phyloP scores from a whole-genome alignment of 2,888 invertebrate species.

The Pogonocherus hispidulus region DNA sequence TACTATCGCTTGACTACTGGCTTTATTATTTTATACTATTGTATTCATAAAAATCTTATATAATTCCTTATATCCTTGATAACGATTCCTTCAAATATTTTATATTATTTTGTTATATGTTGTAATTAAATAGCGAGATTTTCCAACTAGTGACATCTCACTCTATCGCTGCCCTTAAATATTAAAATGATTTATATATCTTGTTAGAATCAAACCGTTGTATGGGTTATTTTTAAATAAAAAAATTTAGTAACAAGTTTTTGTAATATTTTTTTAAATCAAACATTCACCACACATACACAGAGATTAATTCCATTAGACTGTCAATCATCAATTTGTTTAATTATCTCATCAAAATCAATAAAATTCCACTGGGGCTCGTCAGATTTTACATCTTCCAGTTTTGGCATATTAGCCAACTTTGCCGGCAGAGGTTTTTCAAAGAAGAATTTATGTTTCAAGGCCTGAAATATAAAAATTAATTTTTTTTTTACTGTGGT shows the following conservation, averaged over 20 bases:
- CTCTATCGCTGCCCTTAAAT: constrained; percentile 58
- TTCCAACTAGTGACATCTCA: constrained; percentile 38
- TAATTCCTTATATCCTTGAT: constrained; percentile 39
- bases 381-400: constrained; percentile 62
- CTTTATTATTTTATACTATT: constrained; percentile 50
- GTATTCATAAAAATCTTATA: constrained; percentile 19
- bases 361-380: constrained; percentile 52
- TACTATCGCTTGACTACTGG: constrained; percentile 53
- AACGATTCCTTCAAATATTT: constrained; percentile 37
- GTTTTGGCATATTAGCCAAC: constrained; percentile 79
- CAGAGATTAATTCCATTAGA: no score
- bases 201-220: constrained; percentile 67
- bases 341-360: constrained; percentile 58
- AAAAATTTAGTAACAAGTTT: constrained; percentile 55
- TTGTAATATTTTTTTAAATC: constrained; percentile 4
- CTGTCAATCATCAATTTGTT: constrained; percentile 44
- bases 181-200: constrained; percentile 66
- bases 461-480: constrained; percentile 74
- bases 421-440: constrained; percentile 77
- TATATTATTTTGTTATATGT: constrained; percentile 46
- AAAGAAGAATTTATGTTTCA: constrained; percentile 81
- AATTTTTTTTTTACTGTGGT: no score
- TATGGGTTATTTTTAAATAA: constrained; percentile 69
- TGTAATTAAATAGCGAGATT: constrained; percentile 42
- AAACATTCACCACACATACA: no score